These are phyloP conservation scores for Bedellia somnulentella DNA, from an alignment of 2,888 invertebrate species.

Conservation along the genomic window DNA sequence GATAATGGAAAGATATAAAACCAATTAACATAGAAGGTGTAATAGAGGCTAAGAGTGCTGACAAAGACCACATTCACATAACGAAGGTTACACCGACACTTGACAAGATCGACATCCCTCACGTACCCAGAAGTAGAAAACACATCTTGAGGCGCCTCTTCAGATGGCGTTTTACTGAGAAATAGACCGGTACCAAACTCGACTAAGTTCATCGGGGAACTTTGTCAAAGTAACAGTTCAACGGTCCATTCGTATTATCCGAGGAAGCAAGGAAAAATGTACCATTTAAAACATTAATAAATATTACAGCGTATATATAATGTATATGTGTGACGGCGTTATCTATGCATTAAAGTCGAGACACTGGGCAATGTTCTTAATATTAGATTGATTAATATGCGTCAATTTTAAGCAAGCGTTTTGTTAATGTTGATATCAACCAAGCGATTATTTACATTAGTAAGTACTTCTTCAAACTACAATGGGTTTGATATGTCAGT, in stretches of 20 bases:
- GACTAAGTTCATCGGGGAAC: slow-evolving; percentile 93
- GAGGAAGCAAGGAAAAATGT: slow-evolving; percentile 52
- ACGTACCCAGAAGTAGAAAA: slow-evolving; percentile 66
- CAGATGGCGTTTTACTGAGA: slow-evolving; percentile 88
- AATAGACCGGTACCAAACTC: slow-evolving; percentile 95
- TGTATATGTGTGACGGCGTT: no score
- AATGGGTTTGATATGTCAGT: not conserved
- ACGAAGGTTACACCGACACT: not conserved
- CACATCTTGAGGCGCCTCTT: slow-evolving; percentile 77
- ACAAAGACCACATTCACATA: slow-evolving; percentile 10
- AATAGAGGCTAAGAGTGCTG: no score
- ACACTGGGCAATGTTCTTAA: not conserved
- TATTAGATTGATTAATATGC: not conserved
- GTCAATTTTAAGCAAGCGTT: not conserved
- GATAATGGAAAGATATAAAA: no score
- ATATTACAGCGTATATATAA: no score
- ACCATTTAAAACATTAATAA: slow-evolving; percentile 32
- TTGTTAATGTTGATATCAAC: no score
- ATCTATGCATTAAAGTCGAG: not conserved
- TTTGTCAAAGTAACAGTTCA: slow-evolving; percentile 22
- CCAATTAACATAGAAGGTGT: no score
- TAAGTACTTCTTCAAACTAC: not conserved
- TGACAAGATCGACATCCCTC: slow-evolving; percentile 10
- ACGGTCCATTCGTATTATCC: slow-evolving; percentile 33
- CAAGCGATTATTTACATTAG: not conserved